phyloP scores from a whole-genome alignment of 1,140 invertebrate genomes.

The Drosophila teissieri region DNA sequence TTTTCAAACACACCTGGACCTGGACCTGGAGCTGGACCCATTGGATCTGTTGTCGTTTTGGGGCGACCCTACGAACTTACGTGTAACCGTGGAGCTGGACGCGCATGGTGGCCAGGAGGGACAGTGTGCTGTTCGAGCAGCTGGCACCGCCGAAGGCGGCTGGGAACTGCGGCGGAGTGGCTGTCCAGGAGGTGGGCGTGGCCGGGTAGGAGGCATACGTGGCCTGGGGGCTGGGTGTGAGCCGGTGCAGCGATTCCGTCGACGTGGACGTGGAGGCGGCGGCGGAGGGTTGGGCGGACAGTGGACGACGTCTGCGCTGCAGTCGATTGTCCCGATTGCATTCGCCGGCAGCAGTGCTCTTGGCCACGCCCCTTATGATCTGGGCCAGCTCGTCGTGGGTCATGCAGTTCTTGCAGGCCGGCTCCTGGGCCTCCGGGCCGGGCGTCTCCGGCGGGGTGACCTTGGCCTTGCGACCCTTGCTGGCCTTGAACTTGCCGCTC shows the following conservation, averaged over 20 bases:
- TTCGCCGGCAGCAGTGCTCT: constrained; percentile 23
- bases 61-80: constrained; percentile 51
- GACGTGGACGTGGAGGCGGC: constrained; percentile 53
- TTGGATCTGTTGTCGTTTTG: background rate
- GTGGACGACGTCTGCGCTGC: constrained; percentile 13
- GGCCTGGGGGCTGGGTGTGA: constrained; percentile 19
- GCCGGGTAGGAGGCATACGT: constrained; percentile 54
- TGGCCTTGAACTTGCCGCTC: constrained; percentile 28
- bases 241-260: constrained; percentile 64
- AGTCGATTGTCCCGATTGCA: constrained; percentile 1
- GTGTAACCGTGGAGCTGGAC: constrained; percentile 60
- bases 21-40: too few relatives aligned
- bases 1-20: background rate
- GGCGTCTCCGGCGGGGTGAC: constrained; percentile 4
- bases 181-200: constrained; percentile 70
- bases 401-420: constrained; percentile 57
- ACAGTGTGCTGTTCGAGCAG: constrained; percentile 51
- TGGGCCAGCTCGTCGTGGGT: constrained; percentile 74
- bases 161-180: constrained; percentile 59
- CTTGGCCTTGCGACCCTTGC: constrained; percentile 54
- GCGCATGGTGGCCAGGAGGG: constrained; percentile 53
- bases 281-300: constrained; percentile 36
- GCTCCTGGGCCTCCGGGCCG: background rate
- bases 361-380: constrained; percentile 62
- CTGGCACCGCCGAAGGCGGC: constrained; percentile 26